Conservation (phyloP, 2,888 invertebrate genomes). For the Geotrupes spiniger region DNA sequence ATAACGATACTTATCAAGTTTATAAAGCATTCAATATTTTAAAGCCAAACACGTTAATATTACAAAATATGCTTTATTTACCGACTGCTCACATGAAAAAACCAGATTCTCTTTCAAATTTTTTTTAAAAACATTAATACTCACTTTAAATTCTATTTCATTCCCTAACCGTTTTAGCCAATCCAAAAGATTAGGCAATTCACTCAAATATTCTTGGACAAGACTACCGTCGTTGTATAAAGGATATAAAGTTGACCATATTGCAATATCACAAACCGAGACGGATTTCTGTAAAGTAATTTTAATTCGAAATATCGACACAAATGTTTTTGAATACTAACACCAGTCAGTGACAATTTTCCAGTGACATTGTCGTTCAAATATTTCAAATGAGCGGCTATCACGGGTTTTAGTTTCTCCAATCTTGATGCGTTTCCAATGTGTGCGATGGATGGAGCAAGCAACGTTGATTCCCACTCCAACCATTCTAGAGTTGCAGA, state of each 20-base stretch:
- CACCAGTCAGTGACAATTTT: slow-evolving; percentile 16
- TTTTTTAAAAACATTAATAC: too few relatives aligned
- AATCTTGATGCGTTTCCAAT: slow-evolving; percentile 52
- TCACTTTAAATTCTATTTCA: too few relatives aligned
- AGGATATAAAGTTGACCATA: slow-evolving; percentile 74
- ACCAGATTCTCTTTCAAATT: too few relatives aligned
- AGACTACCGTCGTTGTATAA: slow-evolving; percentile 59
- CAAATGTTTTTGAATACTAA: background rate
- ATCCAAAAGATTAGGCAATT: slow-evolving; percentile 53
- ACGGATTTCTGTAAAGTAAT: slow-evolving; percentile 56
- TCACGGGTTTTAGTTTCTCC: slow-evolving; percentile 57
- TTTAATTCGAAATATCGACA: background rate
- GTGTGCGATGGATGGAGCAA: slow-evolving; percentile 58
- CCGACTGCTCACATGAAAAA: too few relatives aligned
- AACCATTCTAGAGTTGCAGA: slow-evolving; percentile 55
- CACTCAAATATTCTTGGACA: slow-evolving; percentile 55
- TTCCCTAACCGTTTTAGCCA: slow-evolving; percentile 66
- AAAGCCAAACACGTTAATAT: too few relatives aligned
- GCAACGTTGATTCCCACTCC: slow-evolving; percentile 64
- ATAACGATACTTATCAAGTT: too few relatives aligned
- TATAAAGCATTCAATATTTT: too few relatives aligned
- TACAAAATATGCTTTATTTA: too few relatives aligned
- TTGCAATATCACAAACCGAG: slow-evolving; percentile 66
- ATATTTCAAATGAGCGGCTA: slow-evolving; percentile 57
- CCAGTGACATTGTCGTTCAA: slow-evolving; percentile 51